Base-by-base conservation (phyloP, 2,797 vertebrate species). In the Labroides dimidiatus region DNA sequence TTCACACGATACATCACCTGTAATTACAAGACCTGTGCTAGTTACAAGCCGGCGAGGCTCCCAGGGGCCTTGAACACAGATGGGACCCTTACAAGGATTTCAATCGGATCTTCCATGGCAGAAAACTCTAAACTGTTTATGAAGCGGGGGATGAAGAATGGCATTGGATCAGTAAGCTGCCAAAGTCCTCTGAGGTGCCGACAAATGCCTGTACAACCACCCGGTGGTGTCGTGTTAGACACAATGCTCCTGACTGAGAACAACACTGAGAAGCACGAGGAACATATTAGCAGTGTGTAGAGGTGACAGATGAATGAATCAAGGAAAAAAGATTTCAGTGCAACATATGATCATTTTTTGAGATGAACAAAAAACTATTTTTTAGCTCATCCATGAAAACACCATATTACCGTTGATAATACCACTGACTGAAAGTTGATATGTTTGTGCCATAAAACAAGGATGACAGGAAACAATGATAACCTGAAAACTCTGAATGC, bases 1-100 rank as follows among this genome's bases (percentile, higher is more conserved):
- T 99, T 99, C 66, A 89, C 94, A 1, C 95, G 97, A 63, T 99
- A 97, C 43, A 98, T 99, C 54, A 99, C 93, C 37, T 99, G 97
- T 71, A 95, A 98, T 86, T 99, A 97, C 77, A 80, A 47, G 60
- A 91, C 70, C 55, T 82, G 70, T 27, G 13, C 70, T 0, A 75
- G 48, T 33, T 58, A 76, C 0, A 54, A 54, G 24, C 30, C 54
- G 20, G 84, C 48, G 45, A 89, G 75, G 66, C 85, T 91, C 14
- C 79, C 80, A 21, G 91, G 88, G 57, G 64, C 81, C 42, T 92
- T 94, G 17, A 80, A 78, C 62, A 21, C 74, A 50, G 83, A 91
- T 44, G 94, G 93, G 82, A 77, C 69, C 19, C 91, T 94, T 21
- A 93, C 92, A 48, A 91, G 91, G 69, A 94, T 96, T 82, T 95